Evolutionary conservation across 2,797 vertebrate genomes (phyloP).

Genomic region (Melopsittacus undulatus): DNA sequence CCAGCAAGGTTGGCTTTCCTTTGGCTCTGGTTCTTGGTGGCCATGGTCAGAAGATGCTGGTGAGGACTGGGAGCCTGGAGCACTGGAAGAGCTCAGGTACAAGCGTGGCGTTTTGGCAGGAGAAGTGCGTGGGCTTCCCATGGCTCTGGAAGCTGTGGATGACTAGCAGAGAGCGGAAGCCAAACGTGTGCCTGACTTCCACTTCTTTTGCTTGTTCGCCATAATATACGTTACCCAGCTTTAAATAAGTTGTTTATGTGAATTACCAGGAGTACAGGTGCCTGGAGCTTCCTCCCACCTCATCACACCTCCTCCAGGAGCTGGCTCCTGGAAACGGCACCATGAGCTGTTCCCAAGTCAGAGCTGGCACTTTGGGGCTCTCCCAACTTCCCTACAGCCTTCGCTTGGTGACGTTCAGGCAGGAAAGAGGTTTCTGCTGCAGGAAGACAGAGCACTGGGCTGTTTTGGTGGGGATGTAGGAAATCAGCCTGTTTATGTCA

Average conservation of each 20-base stretch:
- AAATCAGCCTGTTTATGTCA: neutral
- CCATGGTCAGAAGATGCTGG: neutral
- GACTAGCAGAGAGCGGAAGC: neutral
- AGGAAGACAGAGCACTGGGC: neutral
- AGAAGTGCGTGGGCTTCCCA: neutral
- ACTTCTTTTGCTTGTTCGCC: neutral
- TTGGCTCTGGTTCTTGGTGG: neutral
- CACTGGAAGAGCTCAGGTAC: neutral
- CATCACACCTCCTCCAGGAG: constrained; percentile 32
- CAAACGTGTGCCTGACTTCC: neutral
- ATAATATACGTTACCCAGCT: neutral
- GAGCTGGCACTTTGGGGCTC: neutral
- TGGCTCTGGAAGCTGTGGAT: neutral
- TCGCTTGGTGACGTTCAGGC: neutral
- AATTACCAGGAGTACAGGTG: constrained; percentile 14
- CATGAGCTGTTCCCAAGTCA: neutral
- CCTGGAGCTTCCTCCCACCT: constrained; percentile 35
- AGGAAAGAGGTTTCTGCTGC: neutral
- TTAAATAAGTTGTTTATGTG: constrained; percentile 34
- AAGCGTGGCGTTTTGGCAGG: neutral
- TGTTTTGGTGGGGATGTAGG: rapidly evolving
- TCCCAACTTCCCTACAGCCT: neutral
- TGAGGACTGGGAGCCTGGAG: neutral
- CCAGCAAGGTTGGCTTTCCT: neutral
- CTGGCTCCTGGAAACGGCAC: neutral